phyloP scores from a whole-genome alignment of 2,797 vertebrate species.

The Acanthornis magna region DNA sequence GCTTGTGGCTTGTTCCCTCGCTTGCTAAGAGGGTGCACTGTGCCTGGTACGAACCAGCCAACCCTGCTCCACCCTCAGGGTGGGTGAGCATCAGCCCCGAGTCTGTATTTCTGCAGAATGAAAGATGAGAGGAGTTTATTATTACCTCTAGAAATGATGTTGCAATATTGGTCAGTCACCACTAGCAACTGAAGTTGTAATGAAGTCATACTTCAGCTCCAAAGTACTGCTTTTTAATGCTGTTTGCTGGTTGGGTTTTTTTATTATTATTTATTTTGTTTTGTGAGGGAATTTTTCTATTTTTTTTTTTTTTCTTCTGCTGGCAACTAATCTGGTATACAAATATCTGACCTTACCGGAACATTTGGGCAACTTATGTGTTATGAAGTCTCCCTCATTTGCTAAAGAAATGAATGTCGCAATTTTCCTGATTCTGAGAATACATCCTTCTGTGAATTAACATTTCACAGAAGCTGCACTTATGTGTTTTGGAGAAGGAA shows the following conservation, averaged over 20 bases:
- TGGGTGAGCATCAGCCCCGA: neutral
- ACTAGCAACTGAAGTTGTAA: conserved; percentile 15
- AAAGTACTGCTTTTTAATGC: neutral
- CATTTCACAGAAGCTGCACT: conserved; percentile 55
- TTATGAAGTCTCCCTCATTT: neutral
- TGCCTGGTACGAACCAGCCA: neutral
- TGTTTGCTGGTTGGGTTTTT: neutral
- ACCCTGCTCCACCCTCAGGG: neutral
- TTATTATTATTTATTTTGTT: neutral
- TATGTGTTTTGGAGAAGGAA: conserved; percentile 26
- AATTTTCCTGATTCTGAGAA: conserved; percentile 47
- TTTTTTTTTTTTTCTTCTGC: neutral
- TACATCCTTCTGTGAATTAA: conserved; percentile 44
- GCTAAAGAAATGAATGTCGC: conserved; percentile 28
- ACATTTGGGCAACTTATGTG: neutral
- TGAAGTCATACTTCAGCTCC: neutral
- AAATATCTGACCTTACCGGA: conserved; percentile 52
- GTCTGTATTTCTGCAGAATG: neutral
- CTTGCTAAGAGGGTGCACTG: neutral
- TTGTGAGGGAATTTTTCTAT: neutral
- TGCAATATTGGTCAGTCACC: conserved; percentile 41
- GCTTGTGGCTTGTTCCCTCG: neutral
- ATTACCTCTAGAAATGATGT: conserved; percentile 11
- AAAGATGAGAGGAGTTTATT: neutral
- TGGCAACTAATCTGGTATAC: neutral